Base-by-base conservation (phyloP, 2,888 invertebrate genomes). In the Chesias legatella region DNA sequence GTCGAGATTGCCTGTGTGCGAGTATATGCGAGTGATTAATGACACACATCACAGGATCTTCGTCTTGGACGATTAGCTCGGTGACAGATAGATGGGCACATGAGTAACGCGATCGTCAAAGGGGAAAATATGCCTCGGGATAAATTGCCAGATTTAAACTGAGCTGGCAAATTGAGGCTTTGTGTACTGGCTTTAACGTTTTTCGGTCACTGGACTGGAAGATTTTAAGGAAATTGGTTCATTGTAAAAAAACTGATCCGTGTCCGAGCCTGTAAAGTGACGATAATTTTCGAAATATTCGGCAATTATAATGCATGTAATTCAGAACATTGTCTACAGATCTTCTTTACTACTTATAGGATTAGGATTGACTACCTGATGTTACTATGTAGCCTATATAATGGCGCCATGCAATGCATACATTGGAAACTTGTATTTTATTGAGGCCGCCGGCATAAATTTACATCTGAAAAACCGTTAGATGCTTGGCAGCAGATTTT, bases 1-100 rank as follows among this genome's bases (percentile, higher is more conserved):
- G 10, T 20, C 20, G 17, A 20, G 25, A n/a, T n/a, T n/a, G n/a
- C n/a, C n/a, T n/a, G n/a, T n/a, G n/a, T n/a, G n/a, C 29, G 20
- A 28, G 33, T 17, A 40, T 29, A 8, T 34, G 38, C 21, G 33
- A 34, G 48, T 60, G 60, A 60, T 60, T 58, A 56, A 60, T 60
- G 48, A 27, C 7, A 33, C 21, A 36, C 51, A 53, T 58, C 48
- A 46, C 48, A 36, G 39, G 29, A 28, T 39, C 37, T 27, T 43
- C 57, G 58, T 56, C 56, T 50, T 37, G 52, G 51, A 22, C 52
- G 53, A 60, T 60, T 60, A 55, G 44, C 56, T 55, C 52, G 44
- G 51, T 55, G 54, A 56, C 54, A 51, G 32, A 38, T 43, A 42
- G 50, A 43, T 56, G 13, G 5, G 53, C 57, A 55, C 47, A 46